Conservation (phyloP, 1,140 invertebrate genomes). For the Nylanderia fulva region DNA sequence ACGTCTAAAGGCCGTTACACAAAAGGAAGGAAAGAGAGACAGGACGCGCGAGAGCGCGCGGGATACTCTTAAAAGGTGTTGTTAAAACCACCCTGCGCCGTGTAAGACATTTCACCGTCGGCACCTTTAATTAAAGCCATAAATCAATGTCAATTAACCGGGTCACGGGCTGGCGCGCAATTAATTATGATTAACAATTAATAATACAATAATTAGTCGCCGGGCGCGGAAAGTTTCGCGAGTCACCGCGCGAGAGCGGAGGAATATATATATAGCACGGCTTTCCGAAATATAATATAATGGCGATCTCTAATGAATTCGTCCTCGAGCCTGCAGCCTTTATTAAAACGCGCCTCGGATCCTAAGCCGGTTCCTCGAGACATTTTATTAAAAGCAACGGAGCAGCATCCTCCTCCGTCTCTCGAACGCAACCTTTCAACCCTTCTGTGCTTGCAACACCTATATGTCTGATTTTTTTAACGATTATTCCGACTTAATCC, state of each 20-base stretch:
- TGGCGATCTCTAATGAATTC: slow-evolving; percentile 68
- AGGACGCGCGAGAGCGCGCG: neutral
- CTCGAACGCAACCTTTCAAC: slow-evolving; percentile 43
- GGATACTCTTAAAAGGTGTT: slow-evolving; percentile 79
- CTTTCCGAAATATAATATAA: slow-evolving; percentile 61
- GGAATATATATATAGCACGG: no score
- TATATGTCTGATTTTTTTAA: slow-evolving; percentile 9
- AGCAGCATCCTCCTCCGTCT: slow-evolving; percentile 41
- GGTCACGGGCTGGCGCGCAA: slow-evolving; percentile 68
- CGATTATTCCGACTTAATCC: neutral
- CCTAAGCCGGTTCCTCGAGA: slow-evolving; percentile 56
- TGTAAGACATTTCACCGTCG: slow-evolving; percentile 80
- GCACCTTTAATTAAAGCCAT: slow-evolving; percentile 85
- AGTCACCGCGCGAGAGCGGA: slow-evolving; percentile 62
- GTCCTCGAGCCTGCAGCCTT: slow-evolving; percentile 48
- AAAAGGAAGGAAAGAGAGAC: slow-evolving; percentile 64
- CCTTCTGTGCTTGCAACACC: neutral
- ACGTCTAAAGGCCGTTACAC: slow-evolving; percentile 67
- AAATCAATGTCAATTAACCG: slow-evolving; percentile 85
- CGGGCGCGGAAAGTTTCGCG: slow-evolving; percentile 61
- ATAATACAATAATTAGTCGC: slow-evolving; percentile 79
- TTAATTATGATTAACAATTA: slow-evolving; percentile 83
- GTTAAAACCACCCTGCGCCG: slow-evolving; percentile 75
- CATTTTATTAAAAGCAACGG: slow-evolving; percentile 60
- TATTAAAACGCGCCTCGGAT: slow-evolving; percentile 63